A percentile compares a stretch with the other conserved stretches of the same genome.
These are phyloP conservation scores for Chrysaora quinquecirrha DNA, from an alignment of 30 jellyfish, hydroid and myxozoan species.

Conservation along the genomic window DNA sequence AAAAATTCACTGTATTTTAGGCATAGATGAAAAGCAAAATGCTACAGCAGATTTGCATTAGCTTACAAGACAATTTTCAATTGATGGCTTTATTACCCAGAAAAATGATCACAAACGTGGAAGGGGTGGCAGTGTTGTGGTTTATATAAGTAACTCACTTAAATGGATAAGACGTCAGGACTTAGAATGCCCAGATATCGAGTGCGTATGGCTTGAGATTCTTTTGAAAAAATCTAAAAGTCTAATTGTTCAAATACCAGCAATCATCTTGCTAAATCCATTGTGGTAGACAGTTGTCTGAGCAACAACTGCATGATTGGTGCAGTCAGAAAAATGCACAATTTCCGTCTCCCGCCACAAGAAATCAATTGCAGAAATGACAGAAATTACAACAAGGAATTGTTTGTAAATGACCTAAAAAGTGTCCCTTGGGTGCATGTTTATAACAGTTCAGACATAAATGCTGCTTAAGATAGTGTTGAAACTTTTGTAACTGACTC, in stretches of 20 bases:
- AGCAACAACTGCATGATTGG: constrained; percentile 54
- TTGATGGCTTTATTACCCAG: constrained; percentile 28
- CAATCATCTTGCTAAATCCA: constrained; percentile 31
- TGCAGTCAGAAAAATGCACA: constrained; percentile 53
- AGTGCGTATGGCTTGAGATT: constrained; percentile 46
- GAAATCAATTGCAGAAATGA: constrained; percentile 41
- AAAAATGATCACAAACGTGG: constrained; percentile 49
- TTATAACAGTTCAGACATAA: constrained; percentile 8
- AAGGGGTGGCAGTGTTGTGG: constrained; percentile 55
- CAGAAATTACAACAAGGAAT: constrained; percentile 25
- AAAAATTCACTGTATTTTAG: neutral
- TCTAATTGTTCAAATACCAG: no score
- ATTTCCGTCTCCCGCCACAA: constrained; percentile 40
- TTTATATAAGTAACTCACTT: neutral
- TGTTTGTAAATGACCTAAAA: constrained; percentile 20
- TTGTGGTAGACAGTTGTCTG: constrained; percentile 50
- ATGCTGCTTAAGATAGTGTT: neutral
- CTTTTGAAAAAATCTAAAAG: constrained; percentile 39
- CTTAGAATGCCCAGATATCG: neutral
- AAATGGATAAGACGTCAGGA: neutral
- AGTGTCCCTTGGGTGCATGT: constrained; percentile 14
- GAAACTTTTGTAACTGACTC: constrained; percentile 3
- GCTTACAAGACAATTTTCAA: constrained; percentile 18
- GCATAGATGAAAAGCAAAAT: constrained; percentile 16
- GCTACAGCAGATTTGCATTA: constrained; percentile 1